These are phyloP conservation scores for Phaonia tiefii DNA, from an alignment of 2,888 invertebrate species.

Conservation along the genomic window DNA sequence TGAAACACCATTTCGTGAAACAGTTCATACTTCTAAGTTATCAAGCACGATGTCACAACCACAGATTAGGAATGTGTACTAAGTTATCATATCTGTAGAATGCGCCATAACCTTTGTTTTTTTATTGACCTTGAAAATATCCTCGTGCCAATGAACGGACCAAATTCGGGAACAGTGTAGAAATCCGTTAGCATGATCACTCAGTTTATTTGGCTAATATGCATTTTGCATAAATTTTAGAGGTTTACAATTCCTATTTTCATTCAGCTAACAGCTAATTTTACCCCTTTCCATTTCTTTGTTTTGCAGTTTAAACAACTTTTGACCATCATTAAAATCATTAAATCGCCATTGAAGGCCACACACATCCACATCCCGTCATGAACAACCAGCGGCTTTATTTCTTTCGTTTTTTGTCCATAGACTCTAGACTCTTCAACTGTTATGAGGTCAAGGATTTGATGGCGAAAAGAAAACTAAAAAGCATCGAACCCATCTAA, in stretches of 20 bases:
- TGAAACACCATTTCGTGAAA: no score
- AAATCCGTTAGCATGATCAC: constrained; percentile 11
- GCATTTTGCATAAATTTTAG: constrained; percentile 29
- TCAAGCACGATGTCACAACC: no score
- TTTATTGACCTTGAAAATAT: no score
- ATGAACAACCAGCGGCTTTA: constrained; percentile 4
- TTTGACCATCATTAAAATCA: constrained; percentile 64
- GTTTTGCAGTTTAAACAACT: neutral
- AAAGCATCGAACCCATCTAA: neutral
- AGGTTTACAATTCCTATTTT: constrained; percentile 1
- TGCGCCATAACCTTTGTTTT: no score
- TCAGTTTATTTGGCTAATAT: neutral
- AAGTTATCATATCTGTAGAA: no score
- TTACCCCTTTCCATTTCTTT: neutral
- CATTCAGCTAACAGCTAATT: constrained; percentile 5
- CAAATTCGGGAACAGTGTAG: no score
- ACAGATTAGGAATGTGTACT: no score
- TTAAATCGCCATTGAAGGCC: constrained; percentile 54
- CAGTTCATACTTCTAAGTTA: no score
- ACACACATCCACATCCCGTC: constrained; percentile 27
- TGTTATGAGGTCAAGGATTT: constrained; percentile 55
- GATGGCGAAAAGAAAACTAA: neutral
- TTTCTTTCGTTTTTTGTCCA: no score
- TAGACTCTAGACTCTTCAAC: constrained; percentile 11
- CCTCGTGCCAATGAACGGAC: no score